Evolutionary conservation across 2,797 vertebrate species (phyloP), one percentile per base, ranked within the genome.

Genomic region (Anguilla anguilla): DNA sequence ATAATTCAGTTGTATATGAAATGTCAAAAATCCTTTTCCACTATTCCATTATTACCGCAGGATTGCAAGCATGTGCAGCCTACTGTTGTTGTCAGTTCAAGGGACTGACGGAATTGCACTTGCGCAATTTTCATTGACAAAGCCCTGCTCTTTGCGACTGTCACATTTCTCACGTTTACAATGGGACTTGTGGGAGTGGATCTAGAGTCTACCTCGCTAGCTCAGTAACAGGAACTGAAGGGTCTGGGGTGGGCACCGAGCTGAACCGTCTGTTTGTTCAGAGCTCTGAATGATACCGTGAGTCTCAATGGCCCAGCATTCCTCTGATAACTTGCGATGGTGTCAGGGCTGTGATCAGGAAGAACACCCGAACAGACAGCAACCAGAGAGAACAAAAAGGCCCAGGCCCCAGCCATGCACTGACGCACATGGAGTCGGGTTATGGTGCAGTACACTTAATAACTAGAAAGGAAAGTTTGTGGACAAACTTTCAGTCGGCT

Each of bases 231-330:
- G 31, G 72, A 31, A 77, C 31, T 39, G 31, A 77, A 77, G 15
- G 31, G 72, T 25, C 31, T 4, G 77, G 77, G 43, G 77, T 46
- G 77, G 39, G 22, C 3, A 81, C n/a, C 46, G 43, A 81, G 43
- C 39, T 46, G 79, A n/a, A n/a, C 6, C 22, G 25, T n/a, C 9
- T 82, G 79, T 82, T 82, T 82, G 46, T 82, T 51, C 79, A 82
- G 43, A 49, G 46, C 79, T 49, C 43, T 82, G 79, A 51, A 49
- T 82, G 46, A 82, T 82, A 49, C 46, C 46, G 25, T n/a, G 43
- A 82, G 79, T n/a, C 79, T 82, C 43, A 51, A 49, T 82, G 46
- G 43, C 79, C 46, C 43, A 49, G 25, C 79, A 82, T 82, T 82
- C 46, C 46, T 49, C 22, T 82, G 79, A 82, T 82, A 82, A 11